Base-by-base conservation (phyloP, 1,140 invertebrate species). In the Orius insidiosus region DNA sequence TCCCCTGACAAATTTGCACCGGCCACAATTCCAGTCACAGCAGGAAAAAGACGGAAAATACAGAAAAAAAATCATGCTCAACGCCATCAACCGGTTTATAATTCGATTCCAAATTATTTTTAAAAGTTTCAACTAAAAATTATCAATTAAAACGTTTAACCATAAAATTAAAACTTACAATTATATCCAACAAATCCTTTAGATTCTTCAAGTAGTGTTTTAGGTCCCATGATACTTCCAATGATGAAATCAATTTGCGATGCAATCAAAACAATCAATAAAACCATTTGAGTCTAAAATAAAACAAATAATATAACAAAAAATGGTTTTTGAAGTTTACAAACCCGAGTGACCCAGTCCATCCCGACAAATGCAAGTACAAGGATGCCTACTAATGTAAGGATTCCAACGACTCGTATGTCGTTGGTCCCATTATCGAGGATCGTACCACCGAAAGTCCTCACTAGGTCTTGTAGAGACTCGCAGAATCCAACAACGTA, bases 401-500 rank as follows among this genome's bases (percentile, higher is more conserved):
- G 71, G 36, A 76, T 71, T 4, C 83, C 83, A 56, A 80, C 74
- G 16, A 68, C 61, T 31, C 73, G 63, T 14, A 70, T 68, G 40
- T 76, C 74, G 45, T 66, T 68, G 19, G 60, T 59, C 5, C 59
- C 69, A n/a, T 72, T 74, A 54, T 80, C 78, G 6, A 78, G 48
- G 34, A 83, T 78, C 11, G 59, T 62, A 7, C 66, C 46, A 0
- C 58, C 65, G 47, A 70, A 68, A 8, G 63, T 58, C 2, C 56
- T 54, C 35, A 86, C 63, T 33, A 81, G 66, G 51, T 76, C 75
- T 39, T 73, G 69, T 52, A 97, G 68, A 7, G 89, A 88, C 62
- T 98, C 93, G 45, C 88, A 88, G 63, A 97, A 98, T 3, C 94
- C 94, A 3, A 98, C 88, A 1, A 95, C 82, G 59, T 98, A 96